Evolutionary conservation across 2,888 invertebrate species (phyloP).

Genomic region (Leptopilina myrica): DNA sequence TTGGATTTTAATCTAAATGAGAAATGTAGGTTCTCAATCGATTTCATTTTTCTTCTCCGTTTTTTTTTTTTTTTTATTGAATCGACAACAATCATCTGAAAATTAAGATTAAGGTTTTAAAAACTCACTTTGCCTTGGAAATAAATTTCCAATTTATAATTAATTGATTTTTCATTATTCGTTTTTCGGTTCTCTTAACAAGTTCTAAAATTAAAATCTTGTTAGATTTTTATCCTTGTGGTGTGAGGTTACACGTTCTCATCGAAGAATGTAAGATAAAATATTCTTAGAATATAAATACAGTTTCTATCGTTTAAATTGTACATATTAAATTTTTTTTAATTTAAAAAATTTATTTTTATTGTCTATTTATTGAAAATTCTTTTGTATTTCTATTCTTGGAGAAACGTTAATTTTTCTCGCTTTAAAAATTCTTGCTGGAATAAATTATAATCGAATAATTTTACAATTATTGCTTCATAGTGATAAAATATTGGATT

Average conservation of each 20-base stretch:
- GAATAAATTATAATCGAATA: neutral
- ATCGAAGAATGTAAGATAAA: neutral
- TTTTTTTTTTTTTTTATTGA: neutral
- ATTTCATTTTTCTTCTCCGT: neutral
- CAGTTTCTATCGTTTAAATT: neutral
- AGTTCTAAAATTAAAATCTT: neutral
- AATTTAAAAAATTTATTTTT: too few species aligned
- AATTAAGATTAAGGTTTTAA: neutral
- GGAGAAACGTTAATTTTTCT: too few species aligned
- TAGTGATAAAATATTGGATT: neutral
- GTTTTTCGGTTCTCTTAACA: neutral
- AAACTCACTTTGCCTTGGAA: neutral
- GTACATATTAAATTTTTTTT: neutral
- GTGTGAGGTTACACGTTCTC: neutral
- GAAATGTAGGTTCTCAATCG: neutral
- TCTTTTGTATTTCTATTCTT: too few species aligned
- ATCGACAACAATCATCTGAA: constrained; percentile 2
- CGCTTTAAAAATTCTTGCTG: neutral
- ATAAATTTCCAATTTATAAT: neutral
- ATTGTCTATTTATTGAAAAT: neutral
- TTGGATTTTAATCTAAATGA: neutral
- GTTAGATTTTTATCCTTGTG: neutral
- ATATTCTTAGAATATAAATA: neutral
- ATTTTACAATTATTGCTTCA: neutral
- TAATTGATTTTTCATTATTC: neutral